Conservation (phyloP, 92 coral and sea anemone genomes). For the Epizoanthus ramosus region DNA sequence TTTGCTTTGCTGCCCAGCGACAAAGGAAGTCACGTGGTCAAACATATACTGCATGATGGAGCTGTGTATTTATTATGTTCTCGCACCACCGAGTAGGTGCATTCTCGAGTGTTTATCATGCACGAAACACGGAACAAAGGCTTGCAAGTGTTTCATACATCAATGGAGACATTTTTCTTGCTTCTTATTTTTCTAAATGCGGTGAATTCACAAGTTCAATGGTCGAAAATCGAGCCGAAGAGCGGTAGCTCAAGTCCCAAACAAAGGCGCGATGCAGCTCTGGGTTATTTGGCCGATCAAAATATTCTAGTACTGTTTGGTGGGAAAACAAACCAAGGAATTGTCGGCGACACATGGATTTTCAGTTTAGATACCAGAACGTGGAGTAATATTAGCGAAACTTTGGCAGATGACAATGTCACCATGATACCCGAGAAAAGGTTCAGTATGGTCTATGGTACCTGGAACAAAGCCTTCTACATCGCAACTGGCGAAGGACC, state of each 20-base stretch:
- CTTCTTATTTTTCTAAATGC: not conserved
- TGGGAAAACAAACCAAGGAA: constrained; percentile 47
- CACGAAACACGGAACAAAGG: not conserved
- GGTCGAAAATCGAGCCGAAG: constrained; percentile 28
- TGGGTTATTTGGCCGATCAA: constrained; percentile 60
- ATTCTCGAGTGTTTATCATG: not conserved
- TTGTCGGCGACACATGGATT: constrained; percentile 76
- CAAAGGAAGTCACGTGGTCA: constrained; percentile 34
- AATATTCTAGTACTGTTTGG: constrained; percentile 73
- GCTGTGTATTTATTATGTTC: not conserved
- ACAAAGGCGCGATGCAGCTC: constrained; percentile 82
- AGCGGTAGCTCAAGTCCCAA: constrained; percentile 35
- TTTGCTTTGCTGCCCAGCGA: not conserved
- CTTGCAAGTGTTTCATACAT: not conserved
- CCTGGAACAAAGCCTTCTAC: constrained; percentile 58
- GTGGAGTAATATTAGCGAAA: constrained; percentile 61
- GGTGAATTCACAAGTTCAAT: constrained; percentile 26
- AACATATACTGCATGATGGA: not conserved
- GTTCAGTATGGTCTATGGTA: constrained; percentile 92
- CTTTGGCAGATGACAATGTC: constrained; percentile 21
- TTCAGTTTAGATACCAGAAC: constrained; percentile 51
- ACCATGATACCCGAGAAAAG: constrained; percentile 68
- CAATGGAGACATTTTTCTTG: not conserved
- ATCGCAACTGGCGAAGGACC: constrained; percentile 81
- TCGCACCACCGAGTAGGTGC: not conserved